Conservation (phyloP, 23 tunicate species). For the Botrylloides violaceus region DNA sequence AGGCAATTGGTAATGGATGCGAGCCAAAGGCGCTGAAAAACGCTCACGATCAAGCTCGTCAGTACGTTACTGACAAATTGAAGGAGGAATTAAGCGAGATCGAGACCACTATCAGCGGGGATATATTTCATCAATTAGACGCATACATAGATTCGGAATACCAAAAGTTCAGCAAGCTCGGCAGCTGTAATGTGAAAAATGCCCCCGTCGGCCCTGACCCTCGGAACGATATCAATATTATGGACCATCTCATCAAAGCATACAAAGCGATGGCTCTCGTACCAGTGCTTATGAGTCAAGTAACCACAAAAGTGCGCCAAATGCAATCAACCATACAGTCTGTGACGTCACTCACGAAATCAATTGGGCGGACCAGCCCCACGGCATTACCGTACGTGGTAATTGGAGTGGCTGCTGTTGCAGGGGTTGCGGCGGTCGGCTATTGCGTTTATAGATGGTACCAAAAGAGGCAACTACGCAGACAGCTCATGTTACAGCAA, state of each 20-base stretch:
- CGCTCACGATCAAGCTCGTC: neutral
- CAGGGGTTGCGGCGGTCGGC: neutral
- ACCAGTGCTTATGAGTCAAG: too few relatives aligned
- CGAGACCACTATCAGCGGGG: neutral
- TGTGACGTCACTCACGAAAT: neutral
- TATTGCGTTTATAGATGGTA: neutral
- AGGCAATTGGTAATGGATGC: too few relatives aligned
- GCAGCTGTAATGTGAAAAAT: neutral
- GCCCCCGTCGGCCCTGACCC: neutral
- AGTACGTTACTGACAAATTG: neutral
- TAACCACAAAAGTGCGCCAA: neutral
- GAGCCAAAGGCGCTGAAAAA: too few relatives aligned
- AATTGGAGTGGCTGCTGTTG: neutral
- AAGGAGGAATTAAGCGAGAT: neutral
- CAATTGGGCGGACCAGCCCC: neutral
- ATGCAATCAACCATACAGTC: neutral
- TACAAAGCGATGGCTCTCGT: neutral
- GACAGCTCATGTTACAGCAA: too few relatives aligned
- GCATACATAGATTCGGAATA: neutral
- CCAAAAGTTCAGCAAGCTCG: neutral
- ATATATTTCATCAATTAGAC: neutral
- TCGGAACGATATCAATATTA: neutral
- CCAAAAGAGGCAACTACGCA: neutral
- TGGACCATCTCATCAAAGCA: neutral
- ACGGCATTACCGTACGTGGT: neutral